Conservation (phyloP, 2,113 vertebrate species). For the Triplophysa rosa region DNA sequence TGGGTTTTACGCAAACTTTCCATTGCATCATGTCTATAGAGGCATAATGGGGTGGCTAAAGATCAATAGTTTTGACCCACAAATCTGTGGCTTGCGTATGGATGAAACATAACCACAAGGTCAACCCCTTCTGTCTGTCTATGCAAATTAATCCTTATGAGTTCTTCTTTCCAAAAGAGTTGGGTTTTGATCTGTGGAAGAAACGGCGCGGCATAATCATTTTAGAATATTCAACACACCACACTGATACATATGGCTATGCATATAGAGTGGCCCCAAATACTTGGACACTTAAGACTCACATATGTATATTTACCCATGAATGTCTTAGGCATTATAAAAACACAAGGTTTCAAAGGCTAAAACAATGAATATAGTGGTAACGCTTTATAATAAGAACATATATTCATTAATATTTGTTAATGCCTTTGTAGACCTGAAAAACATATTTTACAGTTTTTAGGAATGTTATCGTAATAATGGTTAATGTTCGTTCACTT, state of each 20-base stretch:
- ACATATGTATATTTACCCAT: too few species aligned
- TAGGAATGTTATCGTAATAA: too few species aligned
- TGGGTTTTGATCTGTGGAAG: constrained; percentile 2
- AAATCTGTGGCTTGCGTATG: constrained; percentile 14
- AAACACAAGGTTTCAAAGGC: too few species aligned
- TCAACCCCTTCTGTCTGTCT: constrained; percentile 9
- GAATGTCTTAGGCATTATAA: too few species aligned
- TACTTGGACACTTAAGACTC: too few species aligned
- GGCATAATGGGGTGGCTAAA: constrained; percentile 13
- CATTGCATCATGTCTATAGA: constrained; percentile 25
- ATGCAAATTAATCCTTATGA: constrained; percentile 30
- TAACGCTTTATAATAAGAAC: too few species aligned
- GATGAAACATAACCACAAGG: constrained; percentile 26
- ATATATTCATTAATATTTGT: too few species aligned
- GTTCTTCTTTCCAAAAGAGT: not conserved
- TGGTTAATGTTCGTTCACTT: too few species aligned
- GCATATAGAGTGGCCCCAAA: not conserved
- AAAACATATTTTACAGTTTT: too few species aligned
- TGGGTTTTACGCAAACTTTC: constrained; percentile 25
- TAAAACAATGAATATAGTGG: too few species aligned
- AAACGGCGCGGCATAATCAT: not conserved
- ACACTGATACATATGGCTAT: constrained; percentile 16
- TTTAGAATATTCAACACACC: not conserved
- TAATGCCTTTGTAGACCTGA: too few species aligned
- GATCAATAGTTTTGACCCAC: constrained; percentile 35